Percentiles rank a stretch among this genome's conserved stretches.
Evolutionary conservation across 2,888 invertebrate genomes (phyloP).

Genomic region (Papilio protenor): DNA sequence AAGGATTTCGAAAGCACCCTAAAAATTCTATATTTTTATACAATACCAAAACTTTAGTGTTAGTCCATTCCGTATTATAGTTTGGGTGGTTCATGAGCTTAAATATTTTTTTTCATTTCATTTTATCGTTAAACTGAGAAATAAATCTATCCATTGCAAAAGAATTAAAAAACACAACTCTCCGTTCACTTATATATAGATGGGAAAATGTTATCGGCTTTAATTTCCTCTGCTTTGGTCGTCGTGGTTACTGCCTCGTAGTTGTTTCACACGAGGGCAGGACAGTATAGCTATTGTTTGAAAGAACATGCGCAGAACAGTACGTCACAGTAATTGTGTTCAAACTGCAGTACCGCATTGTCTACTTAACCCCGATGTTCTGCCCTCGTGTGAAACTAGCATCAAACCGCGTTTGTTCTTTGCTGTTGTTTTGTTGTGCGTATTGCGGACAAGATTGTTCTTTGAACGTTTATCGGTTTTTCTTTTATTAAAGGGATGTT

Average conservation of each 20-base stretch:
- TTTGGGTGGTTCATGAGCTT: neutral
- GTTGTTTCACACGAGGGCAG: neutral
- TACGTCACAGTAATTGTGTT: neutral
- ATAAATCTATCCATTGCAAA: neutral
- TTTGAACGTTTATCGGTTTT: neutral
- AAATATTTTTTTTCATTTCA: neutral
- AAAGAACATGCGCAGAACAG: neutral
- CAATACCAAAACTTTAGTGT: neutral
- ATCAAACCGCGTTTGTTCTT: neutral
- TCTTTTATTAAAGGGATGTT: neutral
- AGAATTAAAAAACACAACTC: conserved; percentile 29
- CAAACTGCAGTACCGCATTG: neutral
- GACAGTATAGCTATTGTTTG: neutral
- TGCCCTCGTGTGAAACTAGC: neutral
- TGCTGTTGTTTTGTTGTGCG: conserved; percentile 8
- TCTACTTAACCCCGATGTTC: neutral
- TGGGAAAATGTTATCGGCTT: conserved; percentile 55
- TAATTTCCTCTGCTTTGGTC: conserved; percentile 55
- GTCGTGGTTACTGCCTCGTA: conserved; percentile 42
- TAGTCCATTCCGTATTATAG: neutral
- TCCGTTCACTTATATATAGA: conserved; percentile 24
- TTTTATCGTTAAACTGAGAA: conserved; percentile 1
- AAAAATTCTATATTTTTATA: neutral
- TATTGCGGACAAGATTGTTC: conserved; percentile 9
- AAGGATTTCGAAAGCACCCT: neutral